A percentile compares a stretch with the other conserved stretches of the same genome.
phyloP scores from a whole-genome alignment of 2,888 invertebrate genomes.

The Orthosia gracilis region DNA sequence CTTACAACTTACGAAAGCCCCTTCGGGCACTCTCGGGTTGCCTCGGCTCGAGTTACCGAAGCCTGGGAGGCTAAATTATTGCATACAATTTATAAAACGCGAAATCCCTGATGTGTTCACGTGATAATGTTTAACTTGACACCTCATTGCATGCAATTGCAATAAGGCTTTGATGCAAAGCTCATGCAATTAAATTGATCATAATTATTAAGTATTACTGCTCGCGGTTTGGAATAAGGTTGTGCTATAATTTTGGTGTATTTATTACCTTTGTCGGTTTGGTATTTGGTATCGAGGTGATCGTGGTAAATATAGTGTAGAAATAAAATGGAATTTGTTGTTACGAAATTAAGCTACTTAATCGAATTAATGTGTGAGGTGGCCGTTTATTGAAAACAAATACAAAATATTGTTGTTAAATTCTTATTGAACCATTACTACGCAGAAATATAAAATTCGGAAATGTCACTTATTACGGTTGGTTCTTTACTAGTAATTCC shows the following conservation, averaged over 20 bases:
- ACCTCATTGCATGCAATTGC: constrained; percentile 47
- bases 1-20: constrained; percentile 61
- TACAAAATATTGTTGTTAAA: neutral
- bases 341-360: constrained; percentile 16
- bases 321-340: constrained; percentile 6
- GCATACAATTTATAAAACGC: constrained; percentile 61
- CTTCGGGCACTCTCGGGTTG: constrained; percentile 59
- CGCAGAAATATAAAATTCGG: neutral
- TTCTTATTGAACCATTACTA: neutral
- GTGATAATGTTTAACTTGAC: constrained; percentile 56
- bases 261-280: constrained; percentile 17
- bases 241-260: constrained; percentile 25
- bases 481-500: neutral
- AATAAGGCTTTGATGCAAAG: constrained; percentile 46
- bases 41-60: constrained; percentile 57
- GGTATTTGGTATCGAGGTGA: constrained; percentile 18
- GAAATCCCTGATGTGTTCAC: constrained; percentile 59
- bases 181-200: constrained; percentile 44
- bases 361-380: constrained; percentile 8
- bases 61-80: constrained; percentile 60
- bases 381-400: neutral
- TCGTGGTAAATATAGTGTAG: constrained; percentile 4
- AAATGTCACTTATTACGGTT: neutral
- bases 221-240: constrained; percentile 19
- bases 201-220: constrained; percentile 42